These are phyloP conservation scores for Grallaria varia DNA, from an alignment of 2,113 vertebrate species.

Conservation along the genomic window DNA sequence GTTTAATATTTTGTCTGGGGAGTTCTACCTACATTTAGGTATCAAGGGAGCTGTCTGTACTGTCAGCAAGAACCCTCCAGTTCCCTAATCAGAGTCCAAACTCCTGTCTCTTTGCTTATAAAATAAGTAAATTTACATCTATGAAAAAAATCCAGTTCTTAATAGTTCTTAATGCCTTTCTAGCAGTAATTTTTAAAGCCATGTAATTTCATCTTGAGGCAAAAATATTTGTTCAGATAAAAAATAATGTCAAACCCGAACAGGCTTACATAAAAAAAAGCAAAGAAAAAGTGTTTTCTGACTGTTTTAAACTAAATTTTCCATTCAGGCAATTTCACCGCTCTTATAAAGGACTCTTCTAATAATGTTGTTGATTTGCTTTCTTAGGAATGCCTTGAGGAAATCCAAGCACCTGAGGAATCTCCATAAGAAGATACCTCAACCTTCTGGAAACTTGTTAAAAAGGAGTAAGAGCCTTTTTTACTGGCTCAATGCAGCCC, in stretches of 20 bases:
- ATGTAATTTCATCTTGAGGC: neutral
- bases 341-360: neutral
- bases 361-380: neutral
- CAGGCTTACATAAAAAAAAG: neutral
- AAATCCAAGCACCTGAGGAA: neutral
- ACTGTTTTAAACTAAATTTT: neutral
- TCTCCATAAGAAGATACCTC: neutral
- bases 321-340: neutral
- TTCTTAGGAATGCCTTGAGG: neutral
- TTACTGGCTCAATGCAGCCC: neutral
- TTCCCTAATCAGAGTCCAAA: neutral
- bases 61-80: neutral
- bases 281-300: neutral
- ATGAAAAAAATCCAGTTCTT: neutral
- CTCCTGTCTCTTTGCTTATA: neutral
- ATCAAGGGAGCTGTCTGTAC: neutral
- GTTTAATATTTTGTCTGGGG: neutral
- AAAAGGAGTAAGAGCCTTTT: neutral
- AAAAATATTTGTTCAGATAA: neutral
- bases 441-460: neutral
- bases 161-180: neutral
- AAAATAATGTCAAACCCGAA: neutral
- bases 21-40: neutral
- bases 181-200: neutral
- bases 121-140: neutral